These are phyloP conservation scores for Cyclophora punctaria DNA, from an alignment of 2,888 invertebrate species.

Conservation along the genomic window DNA sequence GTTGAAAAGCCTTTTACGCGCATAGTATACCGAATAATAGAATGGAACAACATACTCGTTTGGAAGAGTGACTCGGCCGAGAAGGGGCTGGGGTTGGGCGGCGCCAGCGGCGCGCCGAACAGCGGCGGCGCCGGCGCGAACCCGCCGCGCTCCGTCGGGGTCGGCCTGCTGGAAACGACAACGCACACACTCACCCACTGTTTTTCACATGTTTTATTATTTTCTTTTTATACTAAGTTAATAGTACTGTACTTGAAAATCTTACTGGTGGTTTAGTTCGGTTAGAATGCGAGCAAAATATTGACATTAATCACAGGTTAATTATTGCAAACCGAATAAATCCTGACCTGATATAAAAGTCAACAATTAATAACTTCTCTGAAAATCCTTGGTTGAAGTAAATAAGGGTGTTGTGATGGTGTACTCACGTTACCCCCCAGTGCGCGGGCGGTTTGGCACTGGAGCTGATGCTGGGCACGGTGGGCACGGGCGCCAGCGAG, in stretches of 20 bases:
- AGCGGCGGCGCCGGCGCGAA: constrained; percentile 79
- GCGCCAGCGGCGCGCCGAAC: constrained; percentile 79
- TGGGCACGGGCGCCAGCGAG: constrained; percentile 68
- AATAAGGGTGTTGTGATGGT: constrained; percentile 1
- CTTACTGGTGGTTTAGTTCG: neutral
- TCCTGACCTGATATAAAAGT: constrained; percentile 1
- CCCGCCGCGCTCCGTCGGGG: constrained; percentile 69
- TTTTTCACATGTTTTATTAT: too few relatives aligned
- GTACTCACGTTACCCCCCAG: constrained; percentile 73
- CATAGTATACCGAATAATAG: too few relatives aligned
- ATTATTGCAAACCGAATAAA: neutral
- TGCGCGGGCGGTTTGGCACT: constrained; percentile 68
- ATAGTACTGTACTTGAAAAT: too few relatives aligned
- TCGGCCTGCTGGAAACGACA: constrained; percentile 49
- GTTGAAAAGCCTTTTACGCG: neutral
- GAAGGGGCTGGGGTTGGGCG: constrained; percentile 86
- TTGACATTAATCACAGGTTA: neutral
- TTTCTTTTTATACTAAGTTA: too few relatives aligned
- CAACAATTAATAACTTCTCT: too few relatives aligned
- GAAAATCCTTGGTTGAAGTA: too few relatives aligned
- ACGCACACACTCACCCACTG: constrained; percentile 13
- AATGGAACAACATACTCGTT: constrained; percentile 77
- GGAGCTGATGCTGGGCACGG: constrained; percentile 67
- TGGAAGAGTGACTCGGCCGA: constrained; percentile 92
- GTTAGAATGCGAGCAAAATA: neutral